Evolutionary conservation across 2,113 vertebrate genomes (phyloP).

Genomic region (Laticauda laticaudata): DNA sequence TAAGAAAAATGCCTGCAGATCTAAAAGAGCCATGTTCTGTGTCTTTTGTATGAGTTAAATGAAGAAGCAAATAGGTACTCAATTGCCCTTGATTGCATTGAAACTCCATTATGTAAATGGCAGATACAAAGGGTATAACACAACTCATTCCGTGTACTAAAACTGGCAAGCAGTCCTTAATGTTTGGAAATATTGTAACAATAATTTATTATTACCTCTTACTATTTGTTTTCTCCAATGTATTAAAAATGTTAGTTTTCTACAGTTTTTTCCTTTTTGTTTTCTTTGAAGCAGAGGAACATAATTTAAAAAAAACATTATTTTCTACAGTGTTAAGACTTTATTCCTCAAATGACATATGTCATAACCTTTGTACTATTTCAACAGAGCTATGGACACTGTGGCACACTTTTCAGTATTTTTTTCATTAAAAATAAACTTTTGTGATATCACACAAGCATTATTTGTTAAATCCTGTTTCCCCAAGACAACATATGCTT

Average conservation of each 20-base stretch:
- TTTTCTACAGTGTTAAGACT: slow-evolving; percentile 72
- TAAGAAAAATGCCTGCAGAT: slow-evolving; percentile 48
- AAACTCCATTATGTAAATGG: slow-evolving; percentile 32
- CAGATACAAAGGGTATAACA: slow-evolving; percentile 42
- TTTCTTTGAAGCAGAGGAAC: slow-evolving; percentile 10
- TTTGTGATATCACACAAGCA: slow-evolving; percentile 72
- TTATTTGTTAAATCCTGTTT: slow-evolving; percentile 54
- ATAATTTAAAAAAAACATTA: slow-evolving; percentile 71
- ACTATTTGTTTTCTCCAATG: slow-evolving; percentile 64
- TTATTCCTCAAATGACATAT: slow-evolving; percentile 69
- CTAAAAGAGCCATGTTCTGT: slow-evolving; percentile 54
- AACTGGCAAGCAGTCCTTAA: slow-evolving; percentile 57
- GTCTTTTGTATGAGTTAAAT: slow-evolving; percentile 43
- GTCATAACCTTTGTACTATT: slow-evolving; percentile 75
- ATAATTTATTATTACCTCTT: slow-evolving; percentile 73
- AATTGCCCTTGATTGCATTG: slow-evolving; percentile 24
- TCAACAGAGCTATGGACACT: slow-evolving; percentile 73
- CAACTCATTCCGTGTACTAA: slow-evolving; percentile 54
- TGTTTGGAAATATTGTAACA: slow-evolving; percentile 70
- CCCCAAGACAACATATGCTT: slow-evolving; percentile 32
- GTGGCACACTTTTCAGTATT: slow-evolving; percentile 73
- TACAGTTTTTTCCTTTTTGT: slow-evolving; percentile 54
- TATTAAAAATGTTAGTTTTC: slow-evolving; percentile 71
- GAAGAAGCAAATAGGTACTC: slow-evolving; percentile 23
- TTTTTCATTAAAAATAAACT: slow-evolving; percentile 78